Percentiles rank a stretch among this genome's conserved stretches.
phyloP scores from a whole-genome alignment of 2,797 vertebrate species.

The Pantherophis alleghaniensis region DNA sequence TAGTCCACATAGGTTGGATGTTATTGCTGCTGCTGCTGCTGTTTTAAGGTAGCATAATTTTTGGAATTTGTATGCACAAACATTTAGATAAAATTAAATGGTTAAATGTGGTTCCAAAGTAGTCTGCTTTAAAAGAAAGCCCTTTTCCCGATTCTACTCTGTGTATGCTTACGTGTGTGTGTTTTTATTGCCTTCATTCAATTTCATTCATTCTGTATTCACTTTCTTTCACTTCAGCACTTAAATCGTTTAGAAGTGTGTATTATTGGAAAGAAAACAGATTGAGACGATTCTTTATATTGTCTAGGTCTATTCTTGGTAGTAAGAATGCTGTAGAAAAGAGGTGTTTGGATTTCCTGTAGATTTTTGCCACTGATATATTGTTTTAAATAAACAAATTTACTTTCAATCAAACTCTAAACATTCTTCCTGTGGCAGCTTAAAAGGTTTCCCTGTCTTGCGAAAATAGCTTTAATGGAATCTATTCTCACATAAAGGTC shows the following conservation, averaged over 20 bases:
- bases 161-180: background rate
- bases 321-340: conserved; percentile 14
- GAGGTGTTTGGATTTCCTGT: conserved; percentile 28
- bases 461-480: conserved; percentile 43
- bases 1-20: background rate
- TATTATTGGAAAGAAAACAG: background rate
- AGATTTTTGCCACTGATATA: conserved; percentile 12
- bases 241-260: background rate
- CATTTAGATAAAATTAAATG: background rate
- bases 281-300: background rate
- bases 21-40: background rate
- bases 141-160: background rate
- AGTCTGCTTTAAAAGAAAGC: background rate
- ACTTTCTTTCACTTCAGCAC: background rate
- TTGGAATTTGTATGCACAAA: background rate
- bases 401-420: conserved; percentile 23
- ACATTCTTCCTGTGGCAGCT: background rate
- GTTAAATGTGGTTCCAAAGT: background rate
- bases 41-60: background rate
- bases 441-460: conserved; percentile 31
- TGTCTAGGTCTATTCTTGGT: background rate
- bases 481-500: conserved; percentile 45
- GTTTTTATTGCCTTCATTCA: background rate
- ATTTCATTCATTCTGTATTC: background rate
- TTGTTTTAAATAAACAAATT: conserved; percentile 34